These are phyloP conservation scores for Dryoscopus gambensis DNA, from an alignment of 2,113 vertebrate genomes.

Conservation along the genomic window DNA sequence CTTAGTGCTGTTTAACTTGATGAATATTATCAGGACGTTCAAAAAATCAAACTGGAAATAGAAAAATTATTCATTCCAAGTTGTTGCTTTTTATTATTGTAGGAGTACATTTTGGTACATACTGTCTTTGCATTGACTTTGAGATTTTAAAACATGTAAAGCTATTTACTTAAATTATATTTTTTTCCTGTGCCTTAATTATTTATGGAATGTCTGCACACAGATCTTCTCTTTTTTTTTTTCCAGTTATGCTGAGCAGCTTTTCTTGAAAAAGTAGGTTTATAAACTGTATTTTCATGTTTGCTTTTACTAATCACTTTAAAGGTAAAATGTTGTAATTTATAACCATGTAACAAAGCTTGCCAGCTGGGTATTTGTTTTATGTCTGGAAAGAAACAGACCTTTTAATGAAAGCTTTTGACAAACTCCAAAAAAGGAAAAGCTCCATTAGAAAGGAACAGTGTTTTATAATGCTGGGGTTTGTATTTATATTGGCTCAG, in stretches of 20 bases:
- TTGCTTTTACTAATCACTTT: constrained; percentile 44
- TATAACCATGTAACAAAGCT: not conserved
- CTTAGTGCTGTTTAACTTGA: not conserved
- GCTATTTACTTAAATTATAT: not conserved
- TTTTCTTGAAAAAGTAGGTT: constrained; percentile 70
- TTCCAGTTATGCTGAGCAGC: constrained; percentile 60
- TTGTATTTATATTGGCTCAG: constrained; percentile 7
- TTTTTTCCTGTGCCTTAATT: not conserved
- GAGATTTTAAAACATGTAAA: not conserved
- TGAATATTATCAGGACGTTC: not conserved
- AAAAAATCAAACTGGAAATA: not conserved
- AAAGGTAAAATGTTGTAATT: not conserved
- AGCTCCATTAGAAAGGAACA: not conserved
- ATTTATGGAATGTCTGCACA: constrained; percentile 10
- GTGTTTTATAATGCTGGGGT: not conserved
- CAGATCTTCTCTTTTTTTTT: not conserved
- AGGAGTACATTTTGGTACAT: not conserved
- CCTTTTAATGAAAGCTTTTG: not conserved
- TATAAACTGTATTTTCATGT: constrained; percentile 26
- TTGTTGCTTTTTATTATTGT: not conserved
- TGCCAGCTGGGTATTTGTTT: not conserved
- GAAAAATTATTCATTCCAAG: not conserved
- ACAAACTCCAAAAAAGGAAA: not conserved
- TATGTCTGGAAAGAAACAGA: not conserved
- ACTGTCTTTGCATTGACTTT: not conserved